phyloP scores from a whole-genome alignment of 2,888 invertebrate genomes.

The Orchesella flavescens region DNA sequence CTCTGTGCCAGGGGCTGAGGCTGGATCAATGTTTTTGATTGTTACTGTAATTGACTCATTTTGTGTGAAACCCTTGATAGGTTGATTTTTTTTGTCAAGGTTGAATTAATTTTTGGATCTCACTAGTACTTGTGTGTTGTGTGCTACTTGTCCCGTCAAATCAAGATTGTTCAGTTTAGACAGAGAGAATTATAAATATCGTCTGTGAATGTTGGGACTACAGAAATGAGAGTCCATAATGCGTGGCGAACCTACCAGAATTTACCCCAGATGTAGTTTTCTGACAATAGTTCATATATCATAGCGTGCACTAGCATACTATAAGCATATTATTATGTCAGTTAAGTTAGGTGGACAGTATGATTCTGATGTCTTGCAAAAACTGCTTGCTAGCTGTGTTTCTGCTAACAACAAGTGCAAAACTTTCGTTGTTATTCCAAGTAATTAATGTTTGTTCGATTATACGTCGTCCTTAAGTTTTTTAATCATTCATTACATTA shows the following conservation, averaged over 20 bases:
- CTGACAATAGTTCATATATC: no score
- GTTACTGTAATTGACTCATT: slow-evolving; percentile 43
- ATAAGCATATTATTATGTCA: no score
- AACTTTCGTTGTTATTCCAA: no score
- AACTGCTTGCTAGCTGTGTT: no score
- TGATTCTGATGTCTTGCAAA: no score
- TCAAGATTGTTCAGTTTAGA: not conserved
- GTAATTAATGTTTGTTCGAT: no score
- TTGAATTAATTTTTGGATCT: slow-evolving; percentile 41
- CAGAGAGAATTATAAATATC: not conserved
- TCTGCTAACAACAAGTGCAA: no score
- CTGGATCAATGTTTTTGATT: slow-evolving; percentile 51
- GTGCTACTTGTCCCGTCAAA: slow-evolving; percentile 6
- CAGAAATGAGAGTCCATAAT: no score
- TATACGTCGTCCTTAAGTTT: no score
- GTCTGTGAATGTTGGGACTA: not conserved
- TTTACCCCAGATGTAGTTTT: no score
- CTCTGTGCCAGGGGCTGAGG: slow-evolving; percentile 40
- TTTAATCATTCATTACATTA: not conserved
- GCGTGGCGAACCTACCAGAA: no score
- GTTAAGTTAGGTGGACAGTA: no score
- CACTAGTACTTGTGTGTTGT: not conserved
- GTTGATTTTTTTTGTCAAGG: slow-evolving; percentile 56
- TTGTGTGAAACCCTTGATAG: slow-evolving; percentile 30
- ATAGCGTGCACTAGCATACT: not conserved